Percentiles rank a stretch among this genome's conserved stretches.
phyloP scores from a whole-genome alignment of 1,140 invertebrate genomes.

The Globodera ellingtonae region DNA sequence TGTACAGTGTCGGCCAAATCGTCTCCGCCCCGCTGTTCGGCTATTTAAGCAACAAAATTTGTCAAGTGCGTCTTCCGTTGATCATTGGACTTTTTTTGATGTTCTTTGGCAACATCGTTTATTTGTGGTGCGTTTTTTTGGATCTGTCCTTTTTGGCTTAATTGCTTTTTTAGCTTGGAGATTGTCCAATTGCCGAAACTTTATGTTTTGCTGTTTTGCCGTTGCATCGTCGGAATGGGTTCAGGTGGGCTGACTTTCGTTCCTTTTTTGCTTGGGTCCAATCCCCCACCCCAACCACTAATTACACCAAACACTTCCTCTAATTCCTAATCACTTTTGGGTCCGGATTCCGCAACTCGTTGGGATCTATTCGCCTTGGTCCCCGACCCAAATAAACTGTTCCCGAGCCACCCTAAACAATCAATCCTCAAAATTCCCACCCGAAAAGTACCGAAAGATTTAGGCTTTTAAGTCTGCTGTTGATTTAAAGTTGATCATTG shows the following conservation, averaged over 20 bases:
- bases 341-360: too few relatives aligned
- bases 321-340: too few relatives aligned
- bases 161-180: slow-evolving; percentile 35
- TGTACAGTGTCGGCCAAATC: slow-evolving; percentile 67
- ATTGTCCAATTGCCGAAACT: slow-evolving; percentile 24
- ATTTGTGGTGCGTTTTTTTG: slow-evolving; percentile 52
- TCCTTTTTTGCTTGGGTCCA: too few relatives aligned
- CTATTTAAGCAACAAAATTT: slow-evolving; percentile 62
- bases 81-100: slow-evolving; percentile 64
- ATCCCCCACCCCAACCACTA: too few relatives aligned
- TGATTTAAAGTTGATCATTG: too few relatives aligned
- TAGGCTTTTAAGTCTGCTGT: too few relatives aligned
- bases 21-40: slow-evolving; percentile 67
- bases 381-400: too few relatives aligned
- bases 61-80: slow-evolving; percentile 64
- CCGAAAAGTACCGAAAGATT: too few relatives aligned
- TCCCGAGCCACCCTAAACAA: too few relatives aligned
- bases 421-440: too few relatives aligned
- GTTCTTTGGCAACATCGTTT: slow-evolving; percentile 66
- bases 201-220: slow-evolving; percentile 44
- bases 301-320: too few relatives aligned
- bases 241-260: slow-evolving; percentile 30
- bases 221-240: slow-evolving; percentile 52
- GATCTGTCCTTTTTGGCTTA: slow-evolving; percentile 8
- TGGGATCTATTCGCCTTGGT: too few relatives aligned